Conservation (phyloP, 1,140 invertebrate species). For the Magallana angulata region DNA sequence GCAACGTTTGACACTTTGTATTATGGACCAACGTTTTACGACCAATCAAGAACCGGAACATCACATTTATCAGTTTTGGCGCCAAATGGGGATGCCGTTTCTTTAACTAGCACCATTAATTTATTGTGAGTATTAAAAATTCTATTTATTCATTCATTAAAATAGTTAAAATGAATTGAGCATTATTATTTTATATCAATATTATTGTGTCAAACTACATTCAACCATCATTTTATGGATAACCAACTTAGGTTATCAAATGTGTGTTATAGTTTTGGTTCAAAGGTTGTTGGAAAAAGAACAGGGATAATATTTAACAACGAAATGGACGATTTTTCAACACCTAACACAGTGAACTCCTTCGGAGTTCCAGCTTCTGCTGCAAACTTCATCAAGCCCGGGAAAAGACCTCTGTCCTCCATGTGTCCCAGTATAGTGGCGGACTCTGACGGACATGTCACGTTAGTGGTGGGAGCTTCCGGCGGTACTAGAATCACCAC, state of each 20-base stretch:
- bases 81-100: conserved; percentile 93
- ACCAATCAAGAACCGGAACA: conserved; percentile 84
- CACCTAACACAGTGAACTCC: conserved; percentile 86
- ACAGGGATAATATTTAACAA: conserved; percentile 97
- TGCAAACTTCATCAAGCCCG: conserved; percentile 88
- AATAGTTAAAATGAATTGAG: too few relatives aligned
- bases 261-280: conserved; percentile 78
- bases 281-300: conserved; percentile 80
- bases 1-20: conserved; percentile 82
- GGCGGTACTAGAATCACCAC: conserved; percentile 95
- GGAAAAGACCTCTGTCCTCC: conserved; percentile 93
- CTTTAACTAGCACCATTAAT: conserved; percentile 95
- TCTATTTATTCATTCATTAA: too few relatives aligned
- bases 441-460: conserved; percentile 84
- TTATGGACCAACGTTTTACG: conserved; percentile 69
- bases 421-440: conserved; percentile 93
- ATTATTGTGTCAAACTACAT: too few relatives aligned
- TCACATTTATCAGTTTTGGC: conserved; percentile 92
- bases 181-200: too few relatives aligned
- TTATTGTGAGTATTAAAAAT: conserved; percentile 48
- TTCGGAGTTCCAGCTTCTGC: conserved; percentile 84
- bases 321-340: conserved; percentile 97
- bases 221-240: too few relatives aligned
- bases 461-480: conserved; percentile 91
- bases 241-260: too few relatives aligned